Evolutionary conservation across 1,140 invertebrate species (phyloP).

Genomic region (Drosophila funebris): DNA sequence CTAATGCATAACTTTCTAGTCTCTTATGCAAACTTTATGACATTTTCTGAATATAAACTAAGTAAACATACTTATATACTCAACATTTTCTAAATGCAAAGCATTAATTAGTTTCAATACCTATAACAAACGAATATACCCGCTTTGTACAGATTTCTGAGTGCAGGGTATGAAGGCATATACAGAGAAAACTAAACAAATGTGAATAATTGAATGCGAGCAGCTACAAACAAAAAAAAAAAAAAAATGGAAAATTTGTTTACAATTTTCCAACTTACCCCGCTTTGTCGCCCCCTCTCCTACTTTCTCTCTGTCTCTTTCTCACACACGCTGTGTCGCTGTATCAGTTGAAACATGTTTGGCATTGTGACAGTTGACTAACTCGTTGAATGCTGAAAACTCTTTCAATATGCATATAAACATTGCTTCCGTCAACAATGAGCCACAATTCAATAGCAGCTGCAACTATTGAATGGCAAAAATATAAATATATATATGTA

Average conservation of each 20-base stretch:
- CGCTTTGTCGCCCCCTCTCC: neutral
- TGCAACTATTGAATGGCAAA: slow-evolving; percentile 40
- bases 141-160: neutral
- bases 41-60: too few relatives aligned
- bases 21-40: too few relatives aligned
- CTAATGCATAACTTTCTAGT: too few relatives aligned
- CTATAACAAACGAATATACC: neutral
- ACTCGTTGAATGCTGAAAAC: slow-evolving; percentile 65
- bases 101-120: too few relatives aligned
- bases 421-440: slow-evolving; percentile 60
- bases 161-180: slow-evolving; percentile 4
- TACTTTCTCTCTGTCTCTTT: neutral
- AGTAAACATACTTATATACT: too few relatives aligned
- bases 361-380: slow-evolving; percentile 75
- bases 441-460: slow-evolving; percentile 46
- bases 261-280: slow-evolving; percentile 46
- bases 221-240: slow-evolving; percentile 6
- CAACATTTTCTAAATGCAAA: too few relatives aligned
- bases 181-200: slow-evolving; percentile 59
- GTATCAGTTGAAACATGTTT: slow-evolving; percentile 34
- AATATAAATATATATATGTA: neutral
- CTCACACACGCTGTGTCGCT: neutral
- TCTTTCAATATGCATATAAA: slow-evolving; percentile 35
- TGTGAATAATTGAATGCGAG: slow-evolving; percentile 68
- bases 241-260: slow-evolving; percentile 69